Evolutionary conservation across 2,113 vertebrate genomes (phyloP).

Genomic region (Mirounga angustirostris): DNA sequence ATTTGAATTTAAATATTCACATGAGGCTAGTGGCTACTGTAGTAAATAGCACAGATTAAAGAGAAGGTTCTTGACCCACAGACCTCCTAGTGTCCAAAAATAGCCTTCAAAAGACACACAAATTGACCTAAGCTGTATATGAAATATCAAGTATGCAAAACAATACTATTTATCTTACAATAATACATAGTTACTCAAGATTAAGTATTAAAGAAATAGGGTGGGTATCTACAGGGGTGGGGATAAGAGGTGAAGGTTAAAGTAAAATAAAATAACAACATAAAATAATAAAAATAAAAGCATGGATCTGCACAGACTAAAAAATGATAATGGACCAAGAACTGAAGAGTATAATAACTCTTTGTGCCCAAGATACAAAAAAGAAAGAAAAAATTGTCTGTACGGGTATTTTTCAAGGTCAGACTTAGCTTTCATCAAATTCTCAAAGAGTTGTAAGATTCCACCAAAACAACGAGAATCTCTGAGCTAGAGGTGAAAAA

Average conservation of each 20-base stretch:
- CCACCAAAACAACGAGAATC: background rate
- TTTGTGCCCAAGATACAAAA: background rate
- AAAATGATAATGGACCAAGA: background rate
- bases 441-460: background rate
- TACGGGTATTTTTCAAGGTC: background rate
- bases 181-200: background rate
- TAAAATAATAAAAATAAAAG: background rate
- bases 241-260: background rate
- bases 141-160: background rate
- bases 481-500: background rate
- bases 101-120: background rate
- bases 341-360: background rate
- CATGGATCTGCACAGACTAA: background rate
- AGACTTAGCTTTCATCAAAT: background rate
- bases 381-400: background rate
- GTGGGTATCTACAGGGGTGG: background rate
- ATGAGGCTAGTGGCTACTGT: background rate
- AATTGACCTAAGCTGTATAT: background rate
- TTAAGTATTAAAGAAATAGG: background rate
- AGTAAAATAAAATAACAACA: background rate
- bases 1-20: constrained; percentile 9
- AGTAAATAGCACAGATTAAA: background rate
- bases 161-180: background rate
- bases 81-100: background rate
- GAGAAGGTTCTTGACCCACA: background rate